Percentiles rank a stretch among this genome's conserved stretches.
Conservation (phyloP, 2,113 vertebrate genomes). For the Petromus typicus region DNA sequence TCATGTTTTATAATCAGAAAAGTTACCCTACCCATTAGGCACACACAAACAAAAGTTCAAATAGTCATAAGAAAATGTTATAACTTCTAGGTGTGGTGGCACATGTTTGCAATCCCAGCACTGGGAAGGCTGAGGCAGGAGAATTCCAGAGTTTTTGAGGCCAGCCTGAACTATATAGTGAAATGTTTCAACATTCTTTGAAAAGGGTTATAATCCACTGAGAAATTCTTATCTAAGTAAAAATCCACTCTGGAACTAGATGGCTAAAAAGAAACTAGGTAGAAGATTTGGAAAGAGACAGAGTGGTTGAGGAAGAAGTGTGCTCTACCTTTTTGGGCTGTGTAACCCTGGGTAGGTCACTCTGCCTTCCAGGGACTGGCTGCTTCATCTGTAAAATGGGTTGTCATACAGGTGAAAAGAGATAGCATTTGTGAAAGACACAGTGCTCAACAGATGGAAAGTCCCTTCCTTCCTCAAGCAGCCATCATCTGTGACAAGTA, state of each 20-base stretch:
- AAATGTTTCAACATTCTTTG: background rate
- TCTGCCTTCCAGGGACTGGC: background rate
- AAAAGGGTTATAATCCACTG: background rate
- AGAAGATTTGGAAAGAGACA: background rate
- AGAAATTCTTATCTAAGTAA: background rate
- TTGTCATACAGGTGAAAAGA: background rate
- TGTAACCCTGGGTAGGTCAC: background rate
- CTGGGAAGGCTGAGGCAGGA: background rate
- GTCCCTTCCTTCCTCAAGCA: background rate
- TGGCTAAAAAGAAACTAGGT: background rate
- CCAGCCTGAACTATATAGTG: background rate
- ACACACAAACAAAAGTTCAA: constrained; percentile 35
- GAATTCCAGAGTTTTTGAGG: background rate
- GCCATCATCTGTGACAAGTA: background rate
- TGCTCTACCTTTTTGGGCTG: background rate
- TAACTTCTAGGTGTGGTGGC: background rate
- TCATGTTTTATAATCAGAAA: constrained; percentile 32
- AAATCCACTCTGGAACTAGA: constrained; percentile 8
- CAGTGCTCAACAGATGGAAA: background rate
- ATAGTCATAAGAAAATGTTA: background rate
- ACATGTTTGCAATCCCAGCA: background rate
- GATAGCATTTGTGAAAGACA: background rate
- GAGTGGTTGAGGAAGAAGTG: background rate
- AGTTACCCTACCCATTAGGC: constrained; percentile 9
- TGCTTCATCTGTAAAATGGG: background rate